Evolutionary conservation across 2,113 vertebrate species (phyloP).

Genomic region (Recurvirostra avosetta): DNA sequence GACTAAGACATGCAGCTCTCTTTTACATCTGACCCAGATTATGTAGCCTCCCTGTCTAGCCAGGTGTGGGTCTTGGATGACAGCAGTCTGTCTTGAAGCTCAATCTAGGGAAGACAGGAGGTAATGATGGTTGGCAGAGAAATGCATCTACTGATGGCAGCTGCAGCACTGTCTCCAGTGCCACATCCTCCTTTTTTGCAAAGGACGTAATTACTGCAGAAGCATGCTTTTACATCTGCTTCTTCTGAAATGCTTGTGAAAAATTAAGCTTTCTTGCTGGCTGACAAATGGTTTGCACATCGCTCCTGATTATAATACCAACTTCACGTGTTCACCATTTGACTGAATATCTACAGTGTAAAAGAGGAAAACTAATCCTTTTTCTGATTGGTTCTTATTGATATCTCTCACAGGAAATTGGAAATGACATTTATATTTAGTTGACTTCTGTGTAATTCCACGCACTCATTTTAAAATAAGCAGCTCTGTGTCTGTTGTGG

Average conservation of each 20-base stretch:
- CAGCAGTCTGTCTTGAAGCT: conserved; percentile 64
- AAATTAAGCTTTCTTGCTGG: neutral
- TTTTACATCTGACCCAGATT: conserved; percentile 52
- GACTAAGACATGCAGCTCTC: conserved; percentile 52
- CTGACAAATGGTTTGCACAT: neutral
- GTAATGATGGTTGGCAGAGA: conserved; percentile 47
- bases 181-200: neutral
- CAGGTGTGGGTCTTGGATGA: conserved; percentile 50
- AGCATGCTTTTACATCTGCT: neutral
- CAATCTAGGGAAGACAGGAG: conserved; percentile 67
- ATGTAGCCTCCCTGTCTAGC: conserved; percentile 62
- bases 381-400: neutral
- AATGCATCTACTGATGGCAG: conserved; percentile 14
- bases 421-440: neutral
- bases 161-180: neutral
- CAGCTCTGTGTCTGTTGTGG: neutral
- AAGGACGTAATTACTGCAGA: neutral
- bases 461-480: neutral
- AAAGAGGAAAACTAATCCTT: neutral
- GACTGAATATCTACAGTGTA: neutral
- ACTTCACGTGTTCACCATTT: neutral
- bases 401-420: neutral
- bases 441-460: neutral
- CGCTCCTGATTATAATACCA: neutral
- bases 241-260: conserved; percentile 14